These are phyloP conservation scores for Bombus impatiens DNA, from an alignment of 1,140 invertebrate species.

Conservation along the genomic window DNA sequence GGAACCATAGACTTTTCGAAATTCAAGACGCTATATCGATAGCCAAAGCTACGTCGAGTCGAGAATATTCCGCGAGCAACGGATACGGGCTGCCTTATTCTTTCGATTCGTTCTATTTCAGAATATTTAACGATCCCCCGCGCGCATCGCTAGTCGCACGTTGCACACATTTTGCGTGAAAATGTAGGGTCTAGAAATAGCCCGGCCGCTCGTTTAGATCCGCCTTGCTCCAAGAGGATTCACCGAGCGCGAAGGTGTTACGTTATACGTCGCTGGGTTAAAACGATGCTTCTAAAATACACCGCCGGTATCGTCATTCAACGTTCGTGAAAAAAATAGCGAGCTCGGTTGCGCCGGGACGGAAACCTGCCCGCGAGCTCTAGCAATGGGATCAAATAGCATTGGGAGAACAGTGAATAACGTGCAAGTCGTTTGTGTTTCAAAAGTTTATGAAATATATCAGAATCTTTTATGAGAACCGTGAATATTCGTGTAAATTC, in stretches of 20 bases:
- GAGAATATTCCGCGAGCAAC: not conserved
- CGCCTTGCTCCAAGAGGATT: conserved; percentile 13
- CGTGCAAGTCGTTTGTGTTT: not conserved
- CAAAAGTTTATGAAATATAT: not conserved
- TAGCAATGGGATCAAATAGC: not conserved
- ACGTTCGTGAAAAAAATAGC: conserved; percentile 8
- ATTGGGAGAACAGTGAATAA: not conserved
- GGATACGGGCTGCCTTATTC: conserved; percentile 19
- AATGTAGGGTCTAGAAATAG: conserved; percentile 43
- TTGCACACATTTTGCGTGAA: conserved; percentile 26
- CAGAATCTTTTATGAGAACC: too few species aligned
- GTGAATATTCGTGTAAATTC: too few species aligned
- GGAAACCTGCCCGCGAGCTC: not conserved
- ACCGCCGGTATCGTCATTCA: conserved; percentile 8
- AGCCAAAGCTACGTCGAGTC: not conserved
- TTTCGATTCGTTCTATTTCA: conserved; percentile 38
- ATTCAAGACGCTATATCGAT: not conserved
- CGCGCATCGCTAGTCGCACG: conserved; percentile 1
- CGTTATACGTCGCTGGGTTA: conserved; percentile 7
- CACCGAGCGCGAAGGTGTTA: conserved; percentile 38
- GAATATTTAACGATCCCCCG: conserved; percentile 35
- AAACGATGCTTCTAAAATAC: conserved; percentile 32
- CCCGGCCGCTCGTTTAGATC: conserved; percentile 18
- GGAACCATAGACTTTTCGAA: not conserved
- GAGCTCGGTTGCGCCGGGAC: too few species aligned